These are phyloP conservation scores for Myotis davidii DNA, from an alignment of 2,113 vertebrate genomes.

Conservation along the genomic window DNA sequence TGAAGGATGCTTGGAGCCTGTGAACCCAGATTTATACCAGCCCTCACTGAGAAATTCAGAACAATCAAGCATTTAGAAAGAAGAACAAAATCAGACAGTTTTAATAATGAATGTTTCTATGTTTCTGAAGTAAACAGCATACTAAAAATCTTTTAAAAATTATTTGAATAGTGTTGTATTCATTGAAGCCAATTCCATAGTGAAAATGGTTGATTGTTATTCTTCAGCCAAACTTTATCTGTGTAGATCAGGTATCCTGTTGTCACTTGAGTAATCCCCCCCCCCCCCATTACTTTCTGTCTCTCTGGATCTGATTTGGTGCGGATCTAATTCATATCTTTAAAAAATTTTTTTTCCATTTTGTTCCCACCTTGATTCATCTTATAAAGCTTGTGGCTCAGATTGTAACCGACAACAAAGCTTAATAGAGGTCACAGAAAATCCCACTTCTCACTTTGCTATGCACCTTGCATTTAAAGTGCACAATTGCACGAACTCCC, in stretches of 20 bases:
- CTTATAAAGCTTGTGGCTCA: background rate
- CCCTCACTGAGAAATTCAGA: background rate
- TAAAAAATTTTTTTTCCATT: background rate
- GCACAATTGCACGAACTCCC: background rate
- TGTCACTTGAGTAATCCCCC: background rate
- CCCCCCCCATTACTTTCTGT: background rate
- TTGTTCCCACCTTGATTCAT: background rate
- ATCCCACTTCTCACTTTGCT: slow-evolving; percentile 22
- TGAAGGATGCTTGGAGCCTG: background rate
- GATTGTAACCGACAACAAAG: background rate
- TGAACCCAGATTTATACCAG: background rate
- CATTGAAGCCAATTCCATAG: background rate
- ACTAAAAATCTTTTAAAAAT: background rate
- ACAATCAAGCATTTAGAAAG: background rate
- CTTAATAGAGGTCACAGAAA: slow-evolving; percentile 34
- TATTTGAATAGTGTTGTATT: background rate
- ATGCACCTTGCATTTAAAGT: slow-evolving; percentile 23
- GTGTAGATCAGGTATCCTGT: background rate
- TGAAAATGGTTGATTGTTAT: slow-evolving; percentile 3
- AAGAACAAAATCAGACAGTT: background rate
- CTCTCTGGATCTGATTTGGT: slow-evolving; percentile 20
- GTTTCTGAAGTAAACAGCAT: background rate
- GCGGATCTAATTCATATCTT: background rate
- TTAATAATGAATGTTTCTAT: background rate
- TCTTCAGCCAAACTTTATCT: background rate